Conservation (phyloP, 2,113 vertebrate genomes). For the Rhodinocichla rosea region DNA sequence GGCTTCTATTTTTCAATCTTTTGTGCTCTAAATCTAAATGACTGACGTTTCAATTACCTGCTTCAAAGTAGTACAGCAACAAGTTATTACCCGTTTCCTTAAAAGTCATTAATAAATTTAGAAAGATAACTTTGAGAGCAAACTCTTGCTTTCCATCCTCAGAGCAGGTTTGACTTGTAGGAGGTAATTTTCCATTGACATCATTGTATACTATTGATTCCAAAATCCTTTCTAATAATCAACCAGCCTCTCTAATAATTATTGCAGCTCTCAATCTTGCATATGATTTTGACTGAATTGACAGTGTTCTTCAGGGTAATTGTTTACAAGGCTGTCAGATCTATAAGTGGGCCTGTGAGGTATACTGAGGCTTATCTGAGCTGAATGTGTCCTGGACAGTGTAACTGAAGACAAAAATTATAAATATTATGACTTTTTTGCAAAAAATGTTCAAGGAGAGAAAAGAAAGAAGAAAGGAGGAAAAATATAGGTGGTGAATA, state of each 20-base stretch:
- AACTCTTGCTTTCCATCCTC: not conserved
- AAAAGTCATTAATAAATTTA: not conserved
- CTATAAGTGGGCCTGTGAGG: not conserved
- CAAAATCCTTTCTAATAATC: not conserved
- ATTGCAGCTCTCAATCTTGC: not conserved
- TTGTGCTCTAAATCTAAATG: not conserved
- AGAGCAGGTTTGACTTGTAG: not conserved
- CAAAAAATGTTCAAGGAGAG: not conserved
- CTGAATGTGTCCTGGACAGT: not conserved
- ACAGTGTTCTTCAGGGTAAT: not conserved
- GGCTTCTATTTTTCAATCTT: not conserved
- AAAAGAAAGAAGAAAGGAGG: not conserved
- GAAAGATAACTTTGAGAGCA: not conserved
- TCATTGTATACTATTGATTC: rapidly evolving
- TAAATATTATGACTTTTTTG: not conserved
- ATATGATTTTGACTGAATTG: not conserved
- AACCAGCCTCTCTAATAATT: not conserved
- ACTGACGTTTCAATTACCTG: not conserved
- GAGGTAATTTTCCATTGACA: not conserved
- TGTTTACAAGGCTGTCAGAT: not conserved
- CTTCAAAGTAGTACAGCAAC: not conserved
- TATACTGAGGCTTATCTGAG: not conserved
- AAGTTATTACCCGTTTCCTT: not conserved
- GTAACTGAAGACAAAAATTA: not conserved
- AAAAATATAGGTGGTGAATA: not conserved